Conservation (phyloP, 2,888 invertebrate species). For the Ophioninae sp. region DNA sequence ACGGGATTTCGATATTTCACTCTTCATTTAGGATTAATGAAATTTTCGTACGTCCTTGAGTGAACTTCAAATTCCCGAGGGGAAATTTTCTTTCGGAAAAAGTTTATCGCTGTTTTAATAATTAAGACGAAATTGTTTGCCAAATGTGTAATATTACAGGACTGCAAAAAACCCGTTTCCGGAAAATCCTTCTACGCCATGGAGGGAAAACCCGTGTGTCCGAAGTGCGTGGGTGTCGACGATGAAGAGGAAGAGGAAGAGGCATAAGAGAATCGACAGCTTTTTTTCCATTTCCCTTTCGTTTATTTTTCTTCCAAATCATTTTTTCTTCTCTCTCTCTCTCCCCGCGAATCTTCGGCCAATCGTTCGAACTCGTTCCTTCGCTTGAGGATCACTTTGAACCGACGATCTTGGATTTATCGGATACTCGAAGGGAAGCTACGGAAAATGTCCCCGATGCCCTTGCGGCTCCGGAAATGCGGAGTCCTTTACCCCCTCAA, state of each 20-base stretch:
- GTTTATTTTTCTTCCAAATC: slow-evolving; percentile 13
- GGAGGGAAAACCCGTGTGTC: slow-evolving; percentile 98
- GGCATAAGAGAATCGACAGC: slow-evolving; percentile 60
- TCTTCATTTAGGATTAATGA: background rate
- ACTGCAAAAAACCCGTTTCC: slow-evolving; percentile 95
- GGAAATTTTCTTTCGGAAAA: background rate
- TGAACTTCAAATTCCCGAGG: background rate
- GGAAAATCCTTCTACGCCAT: slow-evolving; percentile 98
- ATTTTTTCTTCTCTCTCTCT: slow-evolving; percentile 20
- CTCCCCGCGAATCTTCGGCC: slow-evolving; percentile 25
- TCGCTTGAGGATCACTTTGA: background rate
- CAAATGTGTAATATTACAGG: slow-evolving; percentile 83
- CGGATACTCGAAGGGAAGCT: slow-evolving; percentile 24
- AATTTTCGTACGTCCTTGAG: background rate
- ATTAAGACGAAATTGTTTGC: slow-evolving; percentile 4
- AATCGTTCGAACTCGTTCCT: slow-evolving; percentile 30
- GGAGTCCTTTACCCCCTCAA: slow-evolving; percentile 47
- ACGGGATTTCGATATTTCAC: background rate
- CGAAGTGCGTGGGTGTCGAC: slow-evolving; percentile 94
- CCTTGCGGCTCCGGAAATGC: slow-evolving; percentile 58
- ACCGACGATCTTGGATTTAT: slow-evolving; percentile 44
- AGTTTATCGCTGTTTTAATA: background rate
- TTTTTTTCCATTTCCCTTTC: slow-evolving; percentile 12
- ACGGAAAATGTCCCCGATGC: slow-evolving; percentile 48
- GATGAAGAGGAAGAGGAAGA: slow-evolving; percentile 84